phyloP scores from a whole-genome alignment of 2,113 vertebrate species.

The Entelurus aequoreus region DNA sequence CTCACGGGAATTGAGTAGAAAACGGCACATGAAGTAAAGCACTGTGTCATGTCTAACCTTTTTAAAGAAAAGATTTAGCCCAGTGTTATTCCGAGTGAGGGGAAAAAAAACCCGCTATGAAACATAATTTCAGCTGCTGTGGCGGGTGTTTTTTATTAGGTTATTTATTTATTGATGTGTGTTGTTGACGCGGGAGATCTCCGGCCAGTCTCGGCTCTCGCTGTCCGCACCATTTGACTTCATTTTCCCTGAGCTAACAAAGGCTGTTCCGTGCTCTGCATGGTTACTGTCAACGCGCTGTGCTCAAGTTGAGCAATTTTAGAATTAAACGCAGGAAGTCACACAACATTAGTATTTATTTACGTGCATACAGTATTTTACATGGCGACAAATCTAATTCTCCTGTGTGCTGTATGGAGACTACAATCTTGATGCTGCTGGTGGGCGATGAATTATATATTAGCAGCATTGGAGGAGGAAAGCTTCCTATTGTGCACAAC shows the following conservation, averaged over 20 bases:
- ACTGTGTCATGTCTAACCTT: no score
- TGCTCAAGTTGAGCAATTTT: constrained; percentile 2
- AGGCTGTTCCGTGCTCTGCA: constrained; percentile 35
- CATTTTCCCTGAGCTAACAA: constrained; percentile 60
- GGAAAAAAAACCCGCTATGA: constrained; percentile 17
- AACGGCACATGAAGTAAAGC: no score
- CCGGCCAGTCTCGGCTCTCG: constrained; percentile 37
- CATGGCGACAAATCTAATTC: not conserved
- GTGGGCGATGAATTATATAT: constrained; percentile 43
- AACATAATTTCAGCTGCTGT: constrained; percentile 47
- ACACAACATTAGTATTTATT: no score
- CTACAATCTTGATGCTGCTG: constrained; percentile 15
- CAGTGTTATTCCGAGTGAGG: constrained; percentile 21
- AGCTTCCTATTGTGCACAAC: not conserved
- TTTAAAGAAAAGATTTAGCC: constrained; percentile 15
- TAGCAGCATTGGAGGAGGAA: constrained; percentile 14
- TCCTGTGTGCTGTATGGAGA: constrained; percentile 12
- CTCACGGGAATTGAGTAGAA: no score
- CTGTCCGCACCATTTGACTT: constrained; percentile 61
- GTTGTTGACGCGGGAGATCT: constrained; percentile 62
- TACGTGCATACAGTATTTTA: no score
- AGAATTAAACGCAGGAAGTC: no score
- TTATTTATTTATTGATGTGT: constrained; percentile 64
- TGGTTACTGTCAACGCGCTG: constrained; percentile 35
- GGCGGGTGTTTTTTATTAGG: constrained; percentile 46